phyloP scores from a whole-genome alignment of 2,113 vertebrate species.

The Lanius ludovicianus region DNA sequence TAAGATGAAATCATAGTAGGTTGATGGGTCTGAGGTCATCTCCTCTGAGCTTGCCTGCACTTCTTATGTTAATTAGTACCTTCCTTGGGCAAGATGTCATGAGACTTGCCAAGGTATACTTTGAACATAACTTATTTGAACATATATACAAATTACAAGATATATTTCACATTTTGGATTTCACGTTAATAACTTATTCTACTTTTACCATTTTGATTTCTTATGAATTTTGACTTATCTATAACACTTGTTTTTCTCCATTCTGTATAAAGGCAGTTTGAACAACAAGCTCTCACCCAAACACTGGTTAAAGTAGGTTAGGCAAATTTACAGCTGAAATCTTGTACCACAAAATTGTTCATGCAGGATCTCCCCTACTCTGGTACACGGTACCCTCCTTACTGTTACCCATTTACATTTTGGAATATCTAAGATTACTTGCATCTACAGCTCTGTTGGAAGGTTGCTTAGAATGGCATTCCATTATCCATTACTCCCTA shows the following conservation, averaged over 20 bases:
- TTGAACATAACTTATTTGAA: too few species aligned
- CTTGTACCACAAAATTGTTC: not conserved
- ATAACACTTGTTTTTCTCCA: not conserved
- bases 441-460: not conserved
- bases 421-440: not conserved
- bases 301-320: not conserved
- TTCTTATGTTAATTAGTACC: too few species aligned
- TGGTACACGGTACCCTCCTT: not conserved
- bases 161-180: too few species aligned
- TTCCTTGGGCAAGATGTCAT: too few species aligned
- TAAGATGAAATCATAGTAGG: too few species aligned
- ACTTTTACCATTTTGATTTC: too few species aligned
- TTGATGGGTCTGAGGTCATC: too few species aligned
- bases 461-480: not conserved
- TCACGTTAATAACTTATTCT: too few species aligned
- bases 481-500: not conserved
- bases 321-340: not conserved
- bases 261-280: not conserved
- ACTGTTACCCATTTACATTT: not conserved
- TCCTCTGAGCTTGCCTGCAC: too few species aligned
- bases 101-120: too few species aligned
- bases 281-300: not conserved
- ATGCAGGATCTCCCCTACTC: not conserved
- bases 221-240: too few species aligned
- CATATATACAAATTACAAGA: too few species aligned